phyloP scores from a whole-genome alignment of 2,113 vertebrate genomes.

The Casuarius casuarius region DNA sequence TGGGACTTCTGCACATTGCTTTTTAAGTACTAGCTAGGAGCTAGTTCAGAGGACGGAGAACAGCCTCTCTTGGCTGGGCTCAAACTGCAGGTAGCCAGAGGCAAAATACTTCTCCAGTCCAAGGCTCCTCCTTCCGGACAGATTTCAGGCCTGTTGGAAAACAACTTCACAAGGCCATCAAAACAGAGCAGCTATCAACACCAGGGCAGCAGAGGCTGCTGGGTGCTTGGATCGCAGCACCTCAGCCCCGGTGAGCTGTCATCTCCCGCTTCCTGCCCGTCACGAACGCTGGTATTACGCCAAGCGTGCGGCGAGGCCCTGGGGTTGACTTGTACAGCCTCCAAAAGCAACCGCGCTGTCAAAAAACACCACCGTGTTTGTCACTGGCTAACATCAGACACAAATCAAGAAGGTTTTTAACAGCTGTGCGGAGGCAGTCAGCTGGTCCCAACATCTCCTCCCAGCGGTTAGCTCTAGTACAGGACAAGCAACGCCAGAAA shows the following conservation, averaged over 20 bases:
- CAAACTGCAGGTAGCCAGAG: no score
- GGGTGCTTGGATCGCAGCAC: background rate
- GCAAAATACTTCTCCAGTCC: no score
- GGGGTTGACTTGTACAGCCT: no score
- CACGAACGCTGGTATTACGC: no score
- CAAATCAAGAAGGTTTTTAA: background rate
- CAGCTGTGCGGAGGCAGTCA: background rate
- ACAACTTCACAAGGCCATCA: no score
- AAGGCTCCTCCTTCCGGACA: background rate
- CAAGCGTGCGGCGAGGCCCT: no score
- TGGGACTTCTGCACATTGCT: no score
- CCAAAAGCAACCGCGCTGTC: no score
- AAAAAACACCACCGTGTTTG: no score
- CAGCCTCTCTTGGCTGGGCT: no score
- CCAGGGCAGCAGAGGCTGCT: background rate
- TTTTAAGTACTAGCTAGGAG: background rate
- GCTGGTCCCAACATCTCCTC: background rate
- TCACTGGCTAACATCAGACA: rapidly evolving
- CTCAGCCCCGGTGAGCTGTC: background rate
- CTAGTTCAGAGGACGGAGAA: no score
- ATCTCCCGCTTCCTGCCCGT: background rate
- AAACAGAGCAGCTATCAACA: no score
- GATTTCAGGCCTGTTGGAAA: rapidly evolving
- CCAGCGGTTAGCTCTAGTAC: rapidly evolving
- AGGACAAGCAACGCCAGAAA: background rate